Conservation (phyloP, 2,797 vertebrate species). For the Aplochiton taeniatus region DNA sequence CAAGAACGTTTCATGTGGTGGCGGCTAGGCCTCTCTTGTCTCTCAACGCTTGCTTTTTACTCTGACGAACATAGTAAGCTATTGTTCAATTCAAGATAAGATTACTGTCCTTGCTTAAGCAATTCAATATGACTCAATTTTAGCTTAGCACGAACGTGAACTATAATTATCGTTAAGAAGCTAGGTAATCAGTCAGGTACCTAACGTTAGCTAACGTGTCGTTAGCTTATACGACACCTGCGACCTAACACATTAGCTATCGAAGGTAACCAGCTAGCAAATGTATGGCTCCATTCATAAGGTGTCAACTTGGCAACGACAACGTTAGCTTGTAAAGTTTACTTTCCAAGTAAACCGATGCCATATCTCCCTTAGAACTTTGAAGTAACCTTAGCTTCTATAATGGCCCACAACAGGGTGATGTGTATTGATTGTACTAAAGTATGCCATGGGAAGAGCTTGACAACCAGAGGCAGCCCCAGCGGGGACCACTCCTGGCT, state of each 20-base stretch:
- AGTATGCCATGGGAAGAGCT: background rate
- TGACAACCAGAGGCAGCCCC: background rate
- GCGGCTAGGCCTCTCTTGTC: slow-evolving; percentile 2
- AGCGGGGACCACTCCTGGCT: background rate
- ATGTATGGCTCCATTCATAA: no score
- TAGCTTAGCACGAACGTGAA: no score
- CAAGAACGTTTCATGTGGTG: slow-evolving; percentile 17
- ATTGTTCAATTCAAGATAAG: background rate
- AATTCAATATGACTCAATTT: no score
- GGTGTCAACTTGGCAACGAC: no score
- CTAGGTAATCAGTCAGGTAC: background rate
- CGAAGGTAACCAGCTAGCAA: background rate
- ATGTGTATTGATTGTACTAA: background rate
- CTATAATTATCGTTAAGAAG: background rate
- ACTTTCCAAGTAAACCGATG: no score
- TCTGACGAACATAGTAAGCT: background rate
- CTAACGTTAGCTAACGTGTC: background rate
- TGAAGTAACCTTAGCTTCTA: no score
- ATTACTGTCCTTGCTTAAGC: no score
- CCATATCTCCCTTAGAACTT: no score
- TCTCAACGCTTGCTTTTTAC: background rate
- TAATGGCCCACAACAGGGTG: no score
- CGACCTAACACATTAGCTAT: background rate
- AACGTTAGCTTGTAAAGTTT: no score
- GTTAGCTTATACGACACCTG: background rate